A percentile compares a stretch with the other conserved stretches of the same genome.
phyloP scores from a whole-genome alignment of 2,113 vertebrate genomes.

The Brienomyrus longianalis region DNA sequence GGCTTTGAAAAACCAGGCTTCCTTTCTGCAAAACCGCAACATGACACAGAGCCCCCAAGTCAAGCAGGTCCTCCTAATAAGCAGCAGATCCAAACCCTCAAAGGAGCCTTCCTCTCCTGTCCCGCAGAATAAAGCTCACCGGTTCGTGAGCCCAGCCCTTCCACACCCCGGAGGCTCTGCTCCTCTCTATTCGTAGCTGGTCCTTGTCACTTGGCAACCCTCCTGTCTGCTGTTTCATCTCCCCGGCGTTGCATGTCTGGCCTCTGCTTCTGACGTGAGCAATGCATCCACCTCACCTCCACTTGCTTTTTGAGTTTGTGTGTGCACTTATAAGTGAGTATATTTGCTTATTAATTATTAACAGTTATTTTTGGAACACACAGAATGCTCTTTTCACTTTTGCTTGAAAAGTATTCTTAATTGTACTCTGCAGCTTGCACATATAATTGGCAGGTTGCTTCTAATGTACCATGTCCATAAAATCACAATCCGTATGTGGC shows the following conservation, averaged over 20 bases:
- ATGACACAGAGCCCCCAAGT: background rate
- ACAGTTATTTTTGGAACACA: background rate
- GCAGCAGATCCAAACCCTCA: background rate
- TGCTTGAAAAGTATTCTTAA: background rate
- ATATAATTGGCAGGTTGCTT: background rate
- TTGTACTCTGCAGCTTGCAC: background rate
- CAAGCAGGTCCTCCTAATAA: background rate
- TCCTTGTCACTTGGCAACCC: constrained; percentile 1
- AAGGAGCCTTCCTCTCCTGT: background rate
- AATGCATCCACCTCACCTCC: background rate
- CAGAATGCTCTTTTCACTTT: background rate
- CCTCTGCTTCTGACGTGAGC: background rate
- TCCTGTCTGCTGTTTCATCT: background rate
- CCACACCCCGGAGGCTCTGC: background rate
- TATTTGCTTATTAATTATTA: background rate
- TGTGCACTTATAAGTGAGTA: background rate
- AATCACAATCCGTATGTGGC: background rate
- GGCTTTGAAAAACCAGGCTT: background rate
- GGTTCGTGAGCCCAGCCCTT: background rate
- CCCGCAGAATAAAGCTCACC: background rate
- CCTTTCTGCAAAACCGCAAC: background rate
- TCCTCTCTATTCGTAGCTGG: background rate
- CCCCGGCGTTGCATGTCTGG: background rate
- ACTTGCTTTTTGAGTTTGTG: background rate
- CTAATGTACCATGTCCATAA: background rate